Conservation (phyloP, 2,113 vertebrate species). For the Stictonetta naevosa region DNA sequence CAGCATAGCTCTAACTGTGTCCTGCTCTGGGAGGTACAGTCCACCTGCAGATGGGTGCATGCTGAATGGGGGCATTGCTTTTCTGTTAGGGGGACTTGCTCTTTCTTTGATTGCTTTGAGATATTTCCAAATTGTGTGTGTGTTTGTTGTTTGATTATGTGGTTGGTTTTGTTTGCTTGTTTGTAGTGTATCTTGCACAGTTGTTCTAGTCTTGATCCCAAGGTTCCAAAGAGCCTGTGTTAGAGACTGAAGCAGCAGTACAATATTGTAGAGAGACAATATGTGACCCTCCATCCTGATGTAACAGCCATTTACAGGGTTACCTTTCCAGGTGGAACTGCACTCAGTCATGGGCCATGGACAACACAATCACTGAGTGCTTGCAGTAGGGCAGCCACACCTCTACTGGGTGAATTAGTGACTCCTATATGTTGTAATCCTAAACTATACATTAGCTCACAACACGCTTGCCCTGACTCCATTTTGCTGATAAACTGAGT, state of each 20-base stretch:
- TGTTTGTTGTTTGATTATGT: neutral
- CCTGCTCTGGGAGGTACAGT: neutral
- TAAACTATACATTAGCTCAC: neutral
- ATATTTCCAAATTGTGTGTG: neutral
- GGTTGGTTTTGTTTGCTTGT: too few relatives aligned
- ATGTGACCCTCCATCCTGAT: neutral
- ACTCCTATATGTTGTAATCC: neutral
- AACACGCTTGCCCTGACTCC: neutral
- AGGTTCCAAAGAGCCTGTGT: neutral
- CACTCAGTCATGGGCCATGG: neutral
- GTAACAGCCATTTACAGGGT: neutral
- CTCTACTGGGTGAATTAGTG: neutral
- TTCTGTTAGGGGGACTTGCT: neutral
- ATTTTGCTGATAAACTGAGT: neutral
- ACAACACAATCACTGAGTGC: neutral
- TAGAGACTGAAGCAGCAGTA: neutral
- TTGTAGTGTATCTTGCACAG: neutral
- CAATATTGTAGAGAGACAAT: neutral
- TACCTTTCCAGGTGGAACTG: neutral
- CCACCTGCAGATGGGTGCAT: neutral
- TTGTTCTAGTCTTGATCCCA: neutral
- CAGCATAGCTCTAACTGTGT: neutral
- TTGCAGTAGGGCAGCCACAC: neutral
- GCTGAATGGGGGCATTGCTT: neutral
- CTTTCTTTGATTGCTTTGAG: neutral